Base-by-base conservation (phyloP, 23 tunicate species). In the Diplosoma virens region DNA sequence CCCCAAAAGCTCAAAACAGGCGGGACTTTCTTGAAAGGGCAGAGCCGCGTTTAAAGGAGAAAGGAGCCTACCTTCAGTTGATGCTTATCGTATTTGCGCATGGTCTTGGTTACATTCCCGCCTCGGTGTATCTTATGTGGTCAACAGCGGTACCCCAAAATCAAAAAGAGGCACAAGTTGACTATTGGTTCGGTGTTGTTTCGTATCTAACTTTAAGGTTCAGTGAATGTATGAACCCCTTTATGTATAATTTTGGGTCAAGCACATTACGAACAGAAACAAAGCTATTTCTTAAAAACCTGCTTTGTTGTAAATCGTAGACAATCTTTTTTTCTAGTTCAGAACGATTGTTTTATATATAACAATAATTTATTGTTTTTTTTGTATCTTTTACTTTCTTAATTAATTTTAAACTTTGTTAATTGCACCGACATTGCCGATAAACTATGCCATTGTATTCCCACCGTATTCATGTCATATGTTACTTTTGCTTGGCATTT, bases 141-240 rank as follows among this genome's bases (percentile, higher is more conserved):
- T 21, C 95, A 4, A 30, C 95, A 3, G 14, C 68, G 33, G 30
- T 37, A 3, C 33, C 87, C 25, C 18, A 30, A 1, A 18, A 32
- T 16, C 29, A 61, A 6, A 65, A 58, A n/a, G 30, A 18, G 21
- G 23, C 32, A 2, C 24, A 46, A 16, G 45, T 64, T 28, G 93
- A 86, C 30, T 86, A 86, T 48, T 86, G 93, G 93, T 86, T 86
- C 37, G 93, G 93, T 3, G 83, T 86, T 1, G 37, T 34, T 21
- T 86, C 93, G 3, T 86, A 86, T 66, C 26, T 86, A 11, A 52
- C 66, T 30, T 47, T 86, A 6, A 35, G 93, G 37, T 34, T 80
- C 14, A 69, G 85, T 34, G 93, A 86, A 53, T 86, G 93, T 63
- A 58, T 86, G 80, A 86, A 86, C 34, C 93, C 93, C 17, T 41